Evolutionary conservation across 2,797 vertebrate species (phyloP).

Genomic region (Bufotes viridis): DNA sequence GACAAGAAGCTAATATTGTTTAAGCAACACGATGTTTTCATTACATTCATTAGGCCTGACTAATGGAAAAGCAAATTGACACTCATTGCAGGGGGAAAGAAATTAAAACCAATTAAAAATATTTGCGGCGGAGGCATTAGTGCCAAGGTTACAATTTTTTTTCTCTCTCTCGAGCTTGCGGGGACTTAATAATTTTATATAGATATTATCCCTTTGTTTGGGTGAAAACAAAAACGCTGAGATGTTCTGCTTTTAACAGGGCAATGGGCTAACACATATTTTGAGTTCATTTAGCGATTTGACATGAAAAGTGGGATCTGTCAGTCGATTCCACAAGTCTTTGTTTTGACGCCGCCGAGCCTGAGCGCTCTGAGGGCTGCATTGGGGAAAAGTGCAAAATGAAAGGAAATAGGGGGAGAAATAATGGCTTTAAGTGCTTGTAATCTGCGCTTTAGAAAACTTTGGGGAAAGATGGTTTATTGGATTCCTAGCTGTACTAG

Average conservation of each 20-base stretch:
- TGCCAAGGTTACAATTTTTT: constrained; percentile 60
- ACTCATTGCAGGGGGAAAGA: constrained; percentile 56
- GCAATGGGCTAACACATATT: constrained; percentile 51
- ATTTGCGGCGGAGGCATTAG: constrained; percentile 58
- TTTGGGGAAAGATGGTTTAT: constrained; percentile 20
- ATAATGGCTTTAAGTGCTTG: constrained; percentile 1
- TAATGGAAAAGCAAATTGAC: constrained; percentile 63
- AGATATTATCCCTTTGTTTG: constrained; percentile 64
- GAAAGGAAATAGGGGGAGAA: constrained; percentile 26
- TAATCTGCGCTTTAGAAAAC: constrained; percentile 17
- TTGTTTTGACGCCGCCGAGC: constrained; percentile 24
- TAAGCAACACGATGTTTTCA: constrained; percentile 60
- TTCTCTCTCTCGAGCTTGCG: constrained; percentile 28
- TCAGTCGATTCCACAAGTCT: constrained; percentile 26
- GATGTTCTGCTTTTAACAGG: constrained; percentile 44
- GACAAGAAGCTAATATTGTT: constrained; percentile 61
- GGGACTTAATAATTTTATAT: constrained; percentile 58
- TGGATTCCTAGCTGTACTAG: neutral
- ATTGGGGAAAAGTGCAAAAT: constrained; percentile 21
- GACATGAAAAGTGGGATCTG: constrained; percentile 57
- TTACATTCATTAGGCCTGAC: constrained; percentile 57
- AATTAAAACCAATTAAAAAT: constrained; percentile 62
- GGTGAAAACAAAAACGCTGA: constrained; percentile 56
- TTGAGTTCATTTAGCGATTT: constrained; percentile 54
- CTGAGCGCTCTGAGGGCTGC: constrained; percentile 25